These are phyloP conservation scores for Zaprionus africanus DNA, from an alignment of 1,140 invertebrate genomes.

Conservation along the genomic window DNA sequence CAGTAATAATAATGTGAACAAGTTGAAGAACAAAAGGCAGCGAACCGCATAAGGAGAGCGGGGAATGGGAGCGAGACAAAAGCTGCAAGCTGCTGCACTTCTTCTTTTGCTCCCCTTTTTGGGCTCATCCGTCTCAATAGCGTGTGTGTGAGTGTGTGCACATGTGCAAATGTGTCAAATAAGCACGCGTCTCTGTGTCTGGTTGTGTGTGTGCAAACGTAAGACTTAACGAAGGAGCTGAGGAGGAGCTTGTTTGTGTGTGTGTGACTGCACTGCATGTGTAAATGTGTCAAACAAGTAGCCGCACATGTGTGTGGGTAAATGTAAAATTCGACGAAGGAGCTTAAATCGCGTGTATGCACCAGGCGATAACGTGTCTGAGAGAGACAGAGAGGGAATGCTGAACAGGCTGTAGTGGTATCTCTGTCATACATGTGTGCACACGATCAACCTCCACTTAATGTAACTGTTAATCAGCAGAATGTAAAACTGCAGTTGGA, in stretches of 20 bases:
- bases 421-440: not conserved
- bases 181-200: conserved; percentile 22
- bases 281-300: conserved; percentile 44
- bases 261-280: not conserved
- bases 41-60: conserved; percentile 40
- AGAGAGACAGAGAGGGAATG: conserved; percentile 10
- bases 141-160: not conserved
- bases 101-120: conserved; percentile 49
- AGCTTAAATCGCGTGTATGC: conserved; percentile 63
- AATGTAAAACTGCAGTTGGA: conserved; percentile 52
- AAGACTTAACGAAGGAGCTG: conserved; percentile 33
- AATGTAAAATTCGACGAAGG: conserved; percentile 55
- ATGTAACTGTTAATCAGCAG: conserved; percentile 66
- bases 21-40: conserved; percentile 39
- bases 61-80: conserved; percentile 1
- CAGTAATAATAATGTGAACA: conserved; percentile 15
- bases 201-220: conserved; percentile 40
- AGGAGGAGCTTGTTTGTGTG: not conserved
- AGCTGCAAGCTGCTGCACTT: conserved; percentile 35
- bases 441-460: conserved; percentile 28
- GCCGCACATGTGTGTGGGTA: conserved; percentile 13
- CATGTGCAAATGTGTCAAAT: conserved; percentile 61
- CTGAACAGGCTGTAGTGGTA: not conserved
- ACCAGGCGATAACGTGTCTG: conserved; percentile 45
- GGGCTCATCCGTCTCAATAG: conserved; percentile 26